Evolutionary conservation across 1,140 invertebrate species (phyloP).

Genomic region (Ostrea edulis): DNA sequence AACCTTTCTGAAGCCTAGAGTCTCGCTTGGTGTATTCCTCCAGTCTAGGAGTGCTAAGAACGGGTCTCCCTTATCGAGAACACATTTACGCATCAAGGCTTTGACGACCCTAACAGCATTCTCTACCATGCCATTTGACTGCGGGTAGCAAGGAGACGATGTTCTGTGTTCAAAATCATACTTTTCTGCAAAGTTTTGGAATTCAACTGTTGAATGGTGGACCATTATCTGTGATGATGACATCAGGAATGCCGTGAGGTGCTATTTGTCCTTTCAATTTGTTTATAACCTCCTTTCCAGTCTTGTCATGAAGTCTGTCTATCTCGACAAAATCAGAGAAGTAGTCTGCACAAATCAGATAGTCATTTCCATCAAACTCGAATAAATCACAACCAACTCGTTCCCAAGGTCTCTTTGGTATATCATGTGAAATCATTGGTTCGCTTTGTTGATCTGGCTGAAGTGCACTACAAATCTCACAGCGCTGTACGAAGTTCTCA

Average conservation of each 20-base stretch:
- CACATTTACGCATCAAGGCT: constrained; percentile 52
- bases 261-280: constrained; percentile 54
- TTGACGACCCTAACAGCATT: constrained; percentile 52
- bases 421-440: constrained; percentile 50
- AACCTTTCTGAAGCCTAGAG: constrained; percentile 28
- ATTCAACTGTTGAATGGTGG: constrained; percentile 48
- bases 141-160: constrained; percentile 22
- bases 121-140: constrained; percentile 53
- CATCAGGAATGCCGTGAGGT: constrained; percentile 56
- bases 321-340: constrained; percentile 55
- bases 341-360: constrained; percentile 59
- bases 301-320: constrained; percentile 44
- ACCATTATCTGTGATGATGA: constrained; percentile 52
- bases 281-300: constrained; percentile 44
- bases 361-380: constrained; percentile 29
- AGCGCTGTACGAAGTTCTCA: constrained; percentile 48
- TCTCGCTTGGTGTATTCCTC: constrained; percentile 52
- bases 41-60: constrained; percentile 53
- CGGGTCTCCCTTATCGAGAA: constrained; percentile 49
- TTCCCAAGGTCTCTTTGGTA: constrained; percentile 59
- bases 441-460: constrained; percentile 46
- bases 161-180: constrained; percentile 39
- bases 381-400: constrained; percentile 55
- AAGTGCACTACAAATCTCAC: constrained; percentile 53
- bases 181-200: constrained; percentile 37